Conservation (phyloP, 2,113 vertebrate species). For the Copsychus sechellarum region DNA sequence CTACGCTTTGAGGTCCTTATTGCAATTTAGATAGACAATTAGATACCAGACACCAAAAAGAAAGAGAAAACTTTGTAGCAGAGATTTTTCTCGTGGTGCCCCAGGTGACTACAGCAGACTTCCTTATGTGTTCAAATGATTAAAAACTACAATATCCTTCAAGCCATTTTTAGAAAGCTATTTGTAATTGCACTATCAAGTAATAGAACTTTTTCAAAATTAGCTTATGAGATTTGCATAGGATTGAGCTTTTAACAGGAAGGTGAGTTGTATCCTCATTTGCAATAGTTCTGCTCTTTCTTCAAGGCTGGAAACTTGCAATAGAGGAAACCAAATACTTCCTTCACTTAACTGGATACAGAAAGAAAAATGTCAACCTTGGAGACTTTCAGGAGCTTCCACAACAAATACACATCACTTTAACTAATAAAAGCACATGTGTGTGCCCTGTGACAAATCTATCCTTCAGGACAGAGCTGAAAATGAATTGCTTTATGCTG, state of each 20-base stretch:
- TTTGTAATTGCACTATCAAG: constrained; percentile 45
- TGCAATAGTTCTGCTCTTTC: neutral
- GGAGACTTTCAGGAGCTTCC: neutral
- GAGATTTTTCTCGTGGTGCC: constrained; percentile 14
- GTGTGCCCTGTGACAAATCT: neutral
- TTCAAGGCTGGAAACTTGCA: neutral
- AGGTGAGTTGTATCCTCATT: neutral
- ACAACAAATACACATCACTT: neutral
- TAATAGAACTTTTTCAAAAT: constrained; percentile 23
- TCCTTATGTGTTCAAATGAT: constrained; percentile 38
- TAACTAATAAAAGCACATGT: neutral
- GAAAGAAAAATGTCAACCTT: neutral
- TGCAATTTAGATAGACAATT: constrained; percentile 66
- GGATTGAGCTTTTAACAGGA: neutral
- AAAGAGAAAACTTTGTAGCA: constrained; percentile 6
- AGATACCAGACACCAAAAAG: constrained; percentile 29
- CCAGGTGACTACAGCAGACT: constrained; percentile 36
- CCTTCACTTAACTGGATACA: neutral
- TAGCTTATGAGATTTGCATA: constrained; percentile 26
- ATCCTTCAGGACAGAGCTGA: neutral
- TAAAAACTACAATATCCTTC: constrained; percentile 54
- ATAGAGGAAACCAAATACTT: neutral
- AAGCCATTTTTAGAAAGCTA: constrained; percentile 45
- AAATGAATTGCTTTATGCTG: neutral
- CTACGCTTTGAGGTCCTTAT: constrained; percentile 30